Percentiles rank a stretch among this genome's conserved stretches.
These are phyloP conservation scores for Achatina immaculata DNA, from an alignment of 1,140 invertebrate genomes.

Conservation along the genomic window DNA sequence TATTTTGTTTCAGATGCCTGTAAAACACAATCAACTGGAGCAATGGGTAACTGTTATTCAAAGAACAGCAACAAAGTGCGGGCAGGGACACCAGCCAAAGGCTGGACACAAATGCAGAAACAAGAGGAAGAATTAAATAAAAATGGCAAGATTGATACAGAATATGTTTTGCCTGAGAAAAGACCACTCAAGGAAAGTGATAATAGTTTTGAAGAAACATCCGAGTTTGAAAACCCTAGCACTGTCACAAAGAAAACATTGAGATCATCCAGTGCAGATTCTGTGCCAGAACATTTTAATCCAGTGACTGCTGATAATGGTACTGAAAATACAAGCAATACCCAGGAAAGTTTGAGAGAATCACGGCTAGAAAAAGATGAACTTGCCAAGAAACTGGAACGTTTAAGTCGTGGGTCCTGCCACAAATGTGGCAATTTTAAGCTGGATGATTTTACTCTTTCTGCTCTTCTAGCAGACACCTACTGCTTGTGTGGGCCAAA, in stretches of 20 bases:
- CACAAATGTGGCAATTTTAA: constrained; percentile 36
- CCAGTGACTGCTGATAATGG: constrained; percentile 50
- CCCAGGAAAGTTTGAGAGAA: neutral
- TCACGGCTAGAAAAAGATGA: neutral
- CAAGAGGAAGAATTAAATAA: constrained; percentile 61
- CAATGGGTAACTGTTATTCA: neutral
- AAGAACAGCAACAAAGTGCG: neutral
- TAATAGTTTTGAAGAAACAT: neutral
- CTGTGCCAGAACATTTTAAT: neutral
- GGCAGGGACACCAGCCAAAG: neutral
- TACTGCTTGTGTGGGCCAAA: constrained; percentile 46
- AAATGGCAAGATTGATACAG: constrained; percentile 62
- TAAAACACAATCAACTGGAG: neutral
- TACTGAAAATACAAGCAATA: constrained; percentile 44
- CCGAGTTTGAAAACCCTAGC: neutral
- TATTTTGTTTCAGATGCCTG: neutral
- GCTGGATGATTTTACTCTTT: constrained; percentile 12
- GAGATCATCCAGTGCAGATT: neutral
- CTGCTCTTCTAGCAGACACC: constrained; percentile 23
- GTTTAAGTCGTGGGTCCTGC: constrained; percentile 34
- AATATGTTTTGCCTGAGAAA: constrained; percentile 27
- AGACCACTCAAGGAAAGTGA: neutral
- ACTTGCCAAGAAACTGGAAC: constrained; percentile 24
- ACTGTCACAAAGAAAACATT: neutral
- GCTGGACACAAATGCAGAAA: constrained; percentile 56